Conservation (phyloP, 2,113 vertebrate genomes). For the Meriones unguiculatus region DNA sequence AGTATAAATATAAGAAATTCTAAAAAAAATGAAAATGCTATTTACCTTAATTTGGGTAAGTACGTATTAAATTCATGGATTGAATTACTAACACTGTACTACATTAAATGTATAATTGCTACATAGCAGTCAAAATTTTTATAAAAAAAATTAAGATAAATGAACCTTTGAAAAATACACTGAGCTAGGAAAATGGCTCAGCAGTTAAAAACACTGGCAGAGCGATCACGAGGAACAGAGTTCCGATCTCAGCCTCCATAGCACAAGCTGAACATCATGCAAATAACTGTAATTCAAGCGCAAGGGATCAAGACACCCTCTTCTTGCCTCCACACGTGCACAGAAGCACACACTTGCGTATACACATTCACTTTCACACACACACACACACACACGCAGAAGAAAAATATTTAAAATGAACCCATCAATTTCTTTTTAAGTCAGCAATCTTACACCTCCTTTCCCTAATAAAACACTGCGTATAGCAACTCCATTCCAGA, state of each 20-base stretch:
- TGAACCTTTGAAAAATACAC: not conserved
- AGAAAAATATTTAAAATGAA: not conserved
- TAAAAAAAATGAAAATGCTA: not conserved
- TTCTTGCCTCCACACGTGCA: not conserved
- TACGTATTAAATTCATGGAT: not conserved
- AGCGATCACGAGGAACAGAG: too few relatives aligned
- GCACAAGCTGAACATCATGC: too few relatives aligned
- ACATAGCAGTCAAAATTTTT: not conserved
- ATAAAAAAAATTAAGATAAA: not conserved
- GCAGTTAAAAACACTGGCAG: not conserved
- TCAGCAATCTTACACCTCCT: not conserved
- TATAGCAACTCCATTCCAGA: not conserved
- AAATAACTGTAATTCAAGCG: too few relatives aligned
- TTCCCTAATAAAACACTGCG: not conserved
- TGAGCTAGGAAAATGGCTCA: not conserved
- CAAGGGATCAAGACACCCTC: not conserved
- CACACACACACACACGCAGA: not conserved
- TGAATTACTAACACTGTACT: not conserved
- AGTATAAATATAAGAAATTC: not conserved
- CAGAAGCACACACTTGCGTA: not conserved
- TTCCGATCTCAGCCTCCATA: too few relatives aligned
- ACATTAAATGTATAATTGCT: not conserved
- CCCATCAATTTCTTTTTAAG: not conserved
- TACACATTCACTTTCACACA: too few relatives aligned
- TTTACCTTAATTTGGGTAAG: not conserved